These are phyloP conservation scores for Reinhardtius hippoglossoides DNA, from an alignment of 2,113 vertebrate species.

Conservation along the genomic window DNA sequence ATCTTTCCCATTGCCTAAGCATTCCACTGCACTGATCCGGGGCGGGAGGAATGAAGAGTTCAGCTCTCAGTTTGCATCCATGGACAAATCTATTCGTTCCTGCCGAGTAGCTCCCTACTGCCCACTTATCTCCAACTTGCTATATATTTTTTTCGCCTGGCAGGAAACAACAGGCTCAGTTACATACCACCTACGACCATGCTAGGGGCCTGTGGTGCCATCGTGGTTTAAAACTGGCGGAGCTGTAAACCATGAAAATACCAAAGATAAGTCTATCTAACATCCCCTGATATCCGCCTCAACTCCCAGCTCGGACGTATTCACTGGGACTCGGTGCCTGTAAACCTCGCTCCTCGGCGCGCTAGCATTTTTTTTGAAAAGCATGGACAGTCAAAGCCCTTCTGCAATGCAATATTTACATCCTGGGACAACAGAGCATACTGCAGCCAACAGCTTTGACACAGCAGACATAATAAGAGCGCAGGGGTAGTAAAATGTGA, in stretches of 20 bases:
- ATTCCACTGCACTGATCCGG: conserved; percentile 43
- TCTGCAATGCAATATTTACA: background rate
- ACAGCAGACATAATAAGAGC: background rate
- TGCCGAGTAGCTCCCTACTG: conserved; percentile 6
- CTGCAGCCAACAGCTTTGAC: background rate
- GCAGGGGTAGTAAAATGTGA: background rate
- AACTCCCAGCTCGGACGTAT: background rate
- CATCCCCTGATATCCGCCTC: background rate
- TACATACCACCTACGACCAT: conserved; percentile 3
- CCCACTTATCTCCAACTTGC: conserved; percentile 8
- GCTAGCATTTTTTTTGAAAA: background rate
- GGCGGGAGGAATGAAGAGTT: background rate
- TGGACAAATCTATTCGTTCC: conserved; percentile 23
- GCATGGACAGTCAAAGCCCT: background rate
- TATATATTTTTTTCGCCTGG: background rate
- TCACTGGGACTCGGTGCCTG: background rate
- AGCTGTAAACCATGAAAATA: conserved; percentile 6
- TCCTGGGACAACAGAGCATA: background rate
- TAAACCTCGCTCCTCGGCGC: background rate
- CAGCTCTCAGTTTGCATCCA: conserved; percentile 18
- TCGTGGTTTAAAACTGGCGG: background rate
- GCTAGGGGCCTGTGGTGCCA: background rate
- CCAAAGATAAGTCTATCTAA: background rate
- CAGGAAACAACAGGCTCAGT: background rate
- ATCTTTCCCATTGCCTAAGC: conserved; percentile 10